Evolutionary conservation across 1,140 invertebrate genomes (phyloP), one percentile per base, ranked within the genome.

Genomic region (Drosophila subpulchrella): DNA sequence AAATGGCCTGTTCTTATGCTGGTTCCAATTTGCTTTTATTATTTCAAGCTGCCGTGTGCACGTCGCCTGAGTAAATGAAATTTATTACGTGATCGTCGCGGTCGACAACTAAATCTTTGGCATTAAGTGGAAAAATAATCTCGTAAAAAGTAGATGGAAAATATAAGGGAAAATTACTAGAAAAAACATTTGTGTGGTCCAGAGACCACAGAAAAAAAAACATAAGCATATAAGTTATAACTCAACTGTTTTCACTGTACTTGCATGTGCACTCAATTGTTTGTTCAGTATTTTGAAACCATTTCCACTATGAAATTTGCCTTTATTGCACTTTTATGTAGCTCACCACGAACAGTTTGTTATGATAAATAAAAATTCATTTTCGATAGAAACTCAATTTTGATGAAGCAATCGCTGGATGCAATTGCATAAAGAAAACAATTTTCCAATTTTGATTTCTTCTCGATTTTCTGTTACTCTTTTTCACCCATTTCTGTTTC

Each of bases 61-160:
- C 41, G 68, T 61, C 27, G 42, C 32, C 44, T 55, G 53, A 76
- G 47, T 42, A 82, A 76, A 82, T 88, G 13, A 79, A 82, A 76
- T 88, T 79, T 73, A 76, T 88, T 86, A 88, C 82, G 82, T 88
- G 82, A 86, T 72, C 53, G 47, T 74, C 48, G 13, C 30, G 8
- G 32, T 41, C 41, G 30, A 67, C 54, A 54, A 50, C 24, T 30
- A 54, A 65, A 58, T 51, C 61, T 77, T 57, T 58, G 38, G 7
- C 38, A 36, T 54, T 47, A 58, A 70, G 53, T 53, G 53, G 42
- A 32, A 73, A 60, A 82, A 70, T 72, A 63, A 42, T 74, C 60
- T 75, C 55, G 47, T 81, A 71, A 85, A 77, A 85, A 78, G 62
- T 58, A 73, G 56, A 65, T 38, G 78, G 5, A 60, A 73, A 81